phyloP scores from a whole-genome alignment of 2,888 invertebrate species.

The Volucella zonaria region DNA sequence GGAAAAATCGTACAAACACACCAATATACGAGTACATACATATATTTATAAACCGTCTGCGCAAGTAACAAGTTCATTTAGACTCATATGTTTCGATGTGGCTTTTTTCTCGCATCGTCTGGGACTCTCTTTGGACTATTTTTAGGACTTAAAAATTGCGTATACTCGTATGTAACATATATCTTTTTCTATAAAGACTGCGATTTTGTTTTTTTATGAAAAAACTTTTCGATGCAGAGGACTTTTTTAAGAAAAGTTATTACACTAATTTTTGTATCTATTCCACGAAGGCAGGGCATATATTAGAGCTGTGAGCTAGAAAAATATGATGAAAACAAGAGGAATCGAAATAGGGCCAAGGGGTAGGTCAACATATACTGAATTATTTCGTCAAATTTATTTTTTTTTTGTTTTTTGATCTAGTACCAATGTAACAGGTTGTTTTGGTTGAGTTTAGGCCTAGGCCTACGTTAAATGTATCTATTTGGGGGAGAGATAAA shows the following conservation, averaged over 20 bases:
- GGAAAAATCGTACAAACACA: conserved; percentile 1
- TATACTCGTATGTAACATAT: background rate
- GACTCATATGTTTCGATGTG: conserved; percentile 9
- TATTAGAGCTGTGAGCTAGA: conserved; percentile 46
- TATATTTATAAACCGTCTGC: conserved; percentile 37
- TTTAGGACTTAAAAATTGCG: conserved; percentile 54
- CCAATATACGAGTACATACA: background rate
- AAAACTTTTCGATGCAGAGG: conserved; percentile 38
- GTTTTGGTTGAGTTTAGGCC: conserved; percentile 29
- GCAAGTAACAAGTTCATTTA: conserved; percentile 63
- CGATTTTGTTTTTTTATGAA: conserved; percentile 39
- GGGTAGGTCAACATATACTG: conserved; percentile 65
- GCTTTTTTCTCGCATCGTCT: conserved; percentile 24
- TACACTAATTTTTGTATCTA: conserved; percentile 27
- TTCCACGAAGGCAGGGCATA: conserved; percentile 36
- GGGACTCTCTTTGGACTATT: conserved; percentile 44
- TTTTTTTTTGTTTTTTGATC: background rate
- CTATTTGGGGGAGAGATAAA: background rate
- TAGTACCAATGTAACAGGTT: conserved; percentile 59
- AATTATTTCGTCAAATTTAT: conserved; percentile 36
- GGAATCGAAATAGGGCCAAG: conserved; percentile 66
- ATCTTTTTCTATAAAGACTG: conserved; percentile 19
- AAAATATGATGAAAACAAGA: background rate
- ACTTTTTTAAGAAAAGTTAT: conserved; percentile 30
- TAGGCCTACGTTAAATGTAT: background rate